phyloP scores from a whole-genome alignment of 2,888 invertebrate species.

The Cremastinae sp. region DNA sequence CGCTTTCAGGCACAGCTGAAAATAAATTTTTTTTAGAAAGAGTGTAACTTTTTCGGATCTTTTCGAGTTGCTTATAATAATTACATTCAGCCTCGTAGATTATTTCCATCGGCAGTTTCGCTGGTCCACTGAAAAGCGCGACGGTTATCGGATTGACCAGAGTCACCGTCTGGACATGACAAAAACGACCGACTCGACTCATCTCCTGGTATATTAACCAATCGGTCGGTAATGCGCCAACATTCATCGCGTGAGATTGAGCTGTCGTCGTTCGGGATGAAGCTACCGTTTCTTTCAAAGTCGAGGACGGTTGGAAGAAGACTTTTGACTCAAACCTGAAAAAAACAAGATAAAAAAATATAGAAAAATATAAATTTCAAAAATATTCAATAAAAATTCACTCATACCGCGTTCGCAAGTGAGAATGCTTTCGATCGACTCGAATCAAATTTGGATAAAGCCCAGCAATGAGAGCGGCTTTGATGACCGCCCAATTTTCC shows the following conservation, averaged over 20 bases:
- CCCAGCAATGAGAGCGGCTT: constrained; percentile 93
- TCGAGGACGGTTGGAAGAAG: constrained; percentile 84
- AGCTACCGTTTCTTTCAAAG: constrained; percentile 81
- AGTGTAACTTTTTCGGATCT: too few relatives aligned
- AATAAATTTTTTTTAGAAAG: too few relatives aligned
- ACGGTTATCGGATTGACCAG: constrained; percentile 91
- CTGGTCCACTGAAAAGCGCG: constrained; percentile 88
- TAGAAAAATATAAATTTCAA: too few relatives aligned
- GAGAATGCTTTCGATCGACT: constrained; percentile 84
- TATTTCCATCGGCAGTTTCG: constrained; percentile 82
- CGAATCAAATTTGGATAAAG: constrained; percentile 94
- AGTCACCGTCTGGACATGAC: constrained; percentile 90
- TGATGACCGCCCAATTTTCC: constrained; percentile 94
- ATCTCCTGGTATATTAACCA: constrained; percentile 95
- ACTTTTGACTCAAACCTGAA: constrained; percentile 84
- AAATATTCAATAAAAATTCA: background rate
- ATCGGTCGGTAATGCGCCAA: constrained; percentile 84
- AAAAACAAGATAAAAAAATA: constrained; percentile 38
- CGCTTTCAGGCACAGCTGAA: constrained; percentile 73
- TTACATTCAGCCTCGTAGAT: constrained; percentile 78
- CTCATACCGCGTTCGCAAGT: constrained; percentile 84
- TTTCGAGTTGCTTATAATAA: background rate
- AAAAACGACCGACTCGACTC: constrained; percentile 85
- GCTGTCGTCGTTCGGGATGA: constrained; percentile 73
- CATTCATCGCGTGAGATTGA: constrained; percentile 77